These are phyloP conservation scores for Julus scandinavius DNA, from an alignment of 2,888 invertebrate genomes.

Conservation along the genomic window DNA sequence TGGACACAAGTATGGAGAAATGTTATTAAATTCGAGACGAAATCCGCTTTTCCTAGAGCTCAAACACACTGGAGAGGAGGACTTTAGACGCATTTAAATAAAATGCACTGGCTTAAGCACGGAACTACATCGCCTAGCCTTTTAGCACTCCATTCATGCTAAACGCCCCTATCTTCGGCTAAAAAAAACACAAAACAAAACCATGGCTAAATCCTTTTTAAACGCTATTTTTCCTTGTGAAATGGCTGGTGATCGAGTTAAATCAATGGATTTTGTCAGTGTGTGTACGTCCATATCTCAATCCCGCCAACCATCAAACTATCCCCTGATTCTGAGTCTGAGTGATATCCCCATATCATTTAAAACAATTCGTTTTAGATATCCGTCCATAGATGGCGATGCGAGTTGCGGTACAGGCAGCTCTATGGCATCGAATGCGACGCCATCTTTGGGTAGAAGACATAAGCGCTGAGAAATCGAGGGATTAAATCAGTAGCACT, in stretches of 20 bases:
- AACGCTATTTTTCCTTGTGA: too few relatives aligned
- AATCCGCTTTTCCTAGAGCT: constrained; percentile 6
- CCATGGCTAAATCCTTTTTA: neutral
- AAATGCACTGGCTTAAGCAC: constrained; percentile 19
- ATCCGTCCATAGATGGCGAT: neutral
- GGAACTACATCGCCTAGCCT: neutral
- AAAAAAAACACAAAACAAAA: neutral
- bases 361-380: too few relatives aligned
- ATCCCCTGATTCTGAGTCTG: too few relatives aligned
- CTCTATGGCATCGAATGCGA: neutral
- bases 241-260: too few relatives aligned
- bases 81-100: neutral
- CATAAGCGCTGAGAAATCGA: too few relatives aligned
- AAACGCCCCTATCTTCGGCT: neutral
- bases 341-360: too few relatives aligned
- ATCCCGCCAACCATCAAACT: too few relatives aligned
- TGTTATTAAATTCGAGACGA: neutral
- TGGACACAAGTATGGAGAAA: neutral
- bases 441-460: neutral
- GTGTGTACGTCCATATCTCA: too few relatives aligned
- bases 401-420: neutral
- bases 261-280: too few relatives aligned
- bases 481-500: too few relatives aligned
- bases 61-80: neutral
- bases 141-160: constrained; percentile 21